Evolutionary conservation across 2,888 invertebrate genomes (phyloP).

Genomic region (Taenaris catops): DNA sequence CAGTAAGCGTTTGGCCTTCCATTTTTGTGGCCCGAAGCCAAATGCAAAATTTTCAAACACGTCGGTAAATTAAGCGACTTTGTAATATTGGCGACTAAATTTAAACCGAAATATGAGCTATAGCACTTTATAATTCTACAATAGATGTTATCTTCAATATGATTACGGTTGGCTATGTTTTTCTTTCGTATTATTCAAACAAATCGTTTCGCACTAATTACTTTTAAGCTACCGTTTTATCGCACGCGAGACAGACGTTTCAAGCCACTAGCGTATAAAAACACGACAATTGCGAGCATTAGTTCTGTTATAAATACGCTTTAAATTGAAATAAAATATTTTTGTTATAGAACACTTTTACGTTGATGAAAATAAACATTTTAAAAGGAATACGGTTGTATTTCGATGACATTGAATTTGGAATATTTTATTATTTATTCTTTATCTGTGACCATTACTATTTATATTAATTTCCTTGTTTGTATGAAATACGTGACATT

Average conservation of each 20-base stretch:
- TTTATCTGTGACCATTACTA: too few relatives aligned
- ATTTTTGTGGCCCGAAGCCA: too few relatives aligned
- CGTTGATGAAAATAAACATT: too few relatives aligned
- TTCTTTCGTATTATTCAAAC: slow-evolving; percentile 42
- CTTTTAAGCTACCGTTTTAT: slow-evolving; percentile 41
- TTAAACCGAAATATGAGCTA: slow-evolving; percentile 1
- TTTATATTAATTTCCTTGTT: too few relatives aligned
- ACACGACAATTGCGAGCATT: slow-evolving; percentile 37
- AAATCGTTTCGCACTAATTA: slow-evolving; percentile 53
- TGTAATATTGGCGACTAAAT: too few relatives aligned
- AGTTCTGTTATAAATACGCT: slow-evolving; percentile 33
- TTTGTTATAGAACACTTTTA: slow-evolving; percentile 19
- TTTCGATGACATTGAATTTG: too few relatives aligned
- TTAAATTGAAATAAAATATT: slow-evolving; percentile 19
- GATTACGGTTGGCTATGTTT: slow-evolving; percentile 37
- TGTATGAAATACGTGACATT: too few relatives aligned
- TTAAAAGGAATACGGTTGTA: too few relatives aligned
- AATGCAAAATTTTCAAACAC: too few relatives aligned
- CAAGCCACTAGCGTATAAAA: slow-evolving; percentile 37
- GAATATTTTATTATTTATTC: too few relatives aligned
- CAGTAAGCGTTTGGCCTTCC: slow-evolving; percentile 46
- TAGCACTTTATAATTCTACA: slow-evolving; percentile 11
- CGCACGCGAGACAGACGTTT: slow-evolving; percentile 49
- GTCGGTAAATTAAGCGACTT: background rate
- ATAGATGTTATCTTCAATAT: slow-evolving; percentile 44